Conservation (phyloP, 2,113 vertebrate genomes). For the Salvelinus sp. region DNA sequence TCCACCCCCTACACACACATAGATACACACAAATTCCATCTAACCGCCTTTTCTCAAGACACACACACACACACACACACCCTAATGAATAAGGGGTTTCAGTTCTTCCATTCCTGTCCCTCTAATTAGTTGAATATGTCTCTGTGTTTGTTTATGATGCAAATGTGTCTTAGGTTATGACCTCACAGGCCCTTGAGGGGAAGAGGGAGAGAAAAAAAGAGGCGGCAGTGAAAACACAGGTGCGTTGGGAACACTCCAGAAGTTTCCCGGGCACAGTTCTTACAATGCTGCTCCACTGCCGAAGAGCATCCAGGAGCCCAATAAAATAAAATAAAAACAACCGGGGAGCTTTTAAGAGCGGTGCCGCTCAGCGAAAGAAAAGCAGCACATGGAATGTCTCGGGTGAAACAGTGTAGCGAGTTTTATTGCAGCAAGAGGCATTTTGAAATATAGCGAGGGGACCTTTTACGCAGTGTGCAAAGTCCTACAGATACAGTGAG, state of each 20-base stretch:
- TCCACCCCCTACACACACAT: too few species aligned
- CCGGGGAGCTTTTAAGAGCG: slow-evolving; percentile 42
- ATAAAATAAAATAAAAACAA: slow-evolving; percentile 25
- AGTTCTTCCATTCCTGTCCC: too few species aligned
- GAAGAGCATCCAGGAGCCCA: slow-evolving; percentile 42
- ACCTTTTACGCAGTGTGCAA: slow-evolving; percentile 42
- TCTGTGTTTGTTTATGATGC: slow-evolving; percentile 51
- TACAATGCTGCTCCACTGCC: slow-evolving; percentile 42
- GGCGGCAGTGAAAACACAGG: slow-evolving; percentile 59
- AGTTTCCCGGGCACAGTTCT: slow-evolving; percentile 53
- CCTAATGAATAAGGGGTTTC: too few species aligned
- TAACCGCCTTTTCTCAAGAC: too few species aligned
- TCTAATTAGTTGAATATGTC: slow-evolving; percentile 26
- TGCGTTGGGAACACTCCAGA: slow-evolving; percentile 62
- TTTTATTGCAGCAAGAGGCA: slow-evolving; percentile 35
- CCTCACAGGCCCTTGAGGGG: slow-evolving; percentile 52
- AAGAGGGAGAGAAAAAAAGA: slow-evolving; percentile 10
- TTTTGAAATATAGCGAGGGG: slow-evolving; percentile 44
- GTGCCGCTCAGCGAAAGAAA: slow-evolving; percentile 29
- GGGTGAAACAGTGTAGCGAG: slow-evolving; percentile 39
- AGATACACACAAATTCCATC: too few species aligned
- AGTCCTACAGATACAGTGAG: slow-evolving; percentile 40
- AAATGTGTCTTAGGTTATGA: slow-evolving; percentile 64
- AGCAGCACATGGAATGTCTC: slow-evolving; percentile 40
- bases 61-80: background rate